Conservation (phyloP, 2,797 vertebrate species). For the Catamblyrhynchus diadema region DNA sequence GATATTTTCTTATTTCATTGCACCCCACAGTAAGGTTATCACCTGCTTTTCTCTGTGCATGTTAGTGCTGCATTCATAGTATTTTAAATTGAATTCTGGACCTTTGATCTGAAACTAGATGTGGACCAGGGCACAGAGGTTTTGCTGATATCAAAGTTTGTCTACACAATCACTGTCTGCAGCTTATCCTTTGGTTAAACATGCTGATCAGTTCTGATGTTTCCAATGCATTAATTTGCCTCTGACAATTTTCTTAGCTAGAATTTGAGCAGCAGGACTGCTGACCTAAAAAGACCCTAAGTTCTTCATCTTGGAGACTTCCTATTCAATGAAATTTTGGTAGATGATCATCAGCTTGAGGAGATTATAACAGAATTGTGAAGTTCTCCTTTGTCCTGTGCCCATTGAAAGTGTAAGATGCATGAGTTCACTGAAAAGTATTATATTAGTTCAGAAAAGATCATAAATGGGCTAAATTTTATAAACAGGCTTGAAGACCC, state of each 20-base stretch:
- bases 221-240: background rate
- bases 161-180: background rate
- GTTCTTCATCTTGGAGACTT: background rate
- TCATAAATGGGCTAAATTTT: background rate
- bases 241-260: background rate
- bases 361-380: background rate
- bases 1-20: background rate
- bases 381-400: background rate
- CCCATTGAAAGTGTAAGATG: background rate
- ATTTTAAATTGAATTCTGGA: conserved; percentile 24
- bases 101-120: background rate
- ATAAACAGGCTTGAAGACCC: background rate
- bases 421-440: background rate
- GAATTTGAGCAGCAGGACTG: background rate
- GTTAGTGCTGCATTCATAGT: background rate
- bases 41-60: background rate
- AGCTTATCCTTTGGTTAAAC: background rate
- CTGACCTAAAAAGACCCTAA: background rate
- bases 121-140: background rate
- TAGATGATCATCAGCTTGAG: background rate
- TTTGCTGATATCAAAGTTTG: background rate
- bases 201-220: background rate
- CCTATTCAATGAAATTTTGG: background rate
- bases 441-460: background rate
- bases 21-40: background rate